Evolutionary conservation across 1,140 invertebrate genomes (phyloP), one percentile per base, ranked within the genome.

Genomic region (Euwallacea fornicatus): DNA sequence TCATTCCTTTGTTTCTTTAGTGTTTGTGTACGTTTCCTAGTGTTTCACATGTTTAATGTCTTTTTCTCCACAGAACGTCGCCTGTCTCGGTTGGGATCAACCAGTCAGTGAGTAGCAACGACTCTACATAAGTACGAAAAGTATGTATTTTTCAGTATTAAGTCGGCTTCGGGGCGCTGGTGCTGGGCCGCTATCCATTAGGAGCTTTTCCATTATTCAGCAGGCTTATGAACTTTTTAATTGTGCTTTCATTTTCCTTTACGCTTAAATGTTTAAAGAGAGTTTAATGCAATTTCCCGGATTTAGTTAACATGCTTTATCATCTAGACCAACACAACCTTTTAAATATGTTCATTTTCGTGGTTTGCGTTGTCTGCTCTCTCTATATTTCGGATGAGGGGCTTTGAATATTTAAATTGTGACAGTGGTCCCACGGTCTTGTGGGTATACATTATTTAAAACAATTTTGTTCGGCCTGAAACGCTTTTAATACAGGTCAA

Each of bases 41-140:
- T 33, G 21, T 33, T 33, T 33, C 21, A 33, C 4, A 33, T 33
- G 21, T 33, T 33, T 33, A 33, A 50, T 50, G 9, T 13, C 2
- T 4, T 50, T 73, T 78, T 81, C 76, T 83, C 82, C 77, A 78
- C 82, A 83, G 82, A 81, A 81, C 77, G 82, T 72, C 81, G 82
- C 70, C 79, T 82, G 73, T 76, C 81, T 79, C 81, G 81, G 76
- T 77, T 82, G 76, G 81, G 78, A 75, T 78, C 81, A 74, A 79
- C 81, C 76, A 82, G 79, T 78, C 81, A 81, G 65, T 82, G 81
- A 78, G 55, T 33, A 33, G 21, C 21, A 15, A 78, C 67, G 74
- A 74, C 42, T 73, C 64, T 11, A 10, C 16, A 42, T 42, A 0
- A 61, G 66, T 73, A 74, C 71, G 56, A 76, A 76, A 72, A 80